Conservation (phyloP, 1,140 invertebrate genomes). For the Zaprionus kolodkinae region DNA sequence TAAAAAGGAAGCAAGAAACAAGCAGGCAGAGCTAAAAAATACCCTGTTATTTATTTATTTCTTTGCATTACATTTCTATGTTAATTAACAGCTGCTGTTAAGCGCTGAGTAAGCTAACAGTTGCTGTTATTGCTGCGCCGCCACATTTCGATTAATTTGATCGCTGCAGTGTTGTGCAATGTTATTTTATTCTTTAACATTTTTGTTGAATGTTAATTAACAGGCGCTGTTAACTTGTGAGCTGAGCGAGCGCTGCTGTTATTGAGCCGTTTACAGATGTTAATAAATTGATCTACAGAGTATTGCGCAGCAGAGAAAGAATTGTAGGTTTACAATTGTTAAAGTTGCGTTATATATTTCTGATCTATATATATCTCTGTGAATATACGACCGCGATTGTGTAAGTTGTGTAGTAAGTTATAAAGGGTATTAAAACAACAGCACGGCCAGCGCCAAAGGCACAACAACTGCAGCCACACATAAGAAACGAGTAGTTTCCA, state of each 20-base stretch:
- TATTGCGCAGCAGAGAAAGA: neutral
- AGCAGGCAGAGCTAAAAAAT: neutral
- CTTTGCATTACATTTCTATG: neutral
- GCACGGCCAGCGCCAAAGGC: constrained; percentile 67
- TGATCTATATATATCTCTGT: neutral
- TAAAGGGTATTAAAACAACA: constrained; percentile 55
- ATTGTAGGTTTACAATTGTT: too few relatives aligned
- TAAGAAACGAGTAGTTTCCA: constrained; percentile 13
- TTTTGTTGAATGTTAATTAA: too few relatives aligned
- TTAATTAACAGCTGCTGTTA: neutral
- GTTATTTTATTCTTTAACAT: too few relatives aligned
- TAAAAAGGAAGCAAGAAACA: constrained; percentile 13
- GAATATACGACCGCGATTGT: neutral
- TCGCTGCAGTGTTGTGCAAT: too few relatives aligned
- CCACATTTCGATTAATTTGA: neutral
- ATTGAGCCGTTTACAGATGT: neutral
- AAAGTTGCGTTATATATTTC: neutral
- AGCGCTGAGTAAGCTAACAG: neutral
- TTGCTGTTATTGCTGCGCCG: neutral
- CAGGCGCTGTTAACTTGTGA: too few relatives aligned
- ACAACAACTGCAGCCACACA: constrained; percentile 66
- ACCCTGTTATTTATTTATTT: neutral
- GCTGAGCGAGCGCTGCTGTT: neutral
- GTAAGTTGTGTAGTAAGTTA: neutral
- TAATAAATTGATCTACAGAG: neutral